Evolutionary conservation across 1,140 invertebrate genomes (phyloP).

Genomic region (Drosophila bocqueti): DNA sequence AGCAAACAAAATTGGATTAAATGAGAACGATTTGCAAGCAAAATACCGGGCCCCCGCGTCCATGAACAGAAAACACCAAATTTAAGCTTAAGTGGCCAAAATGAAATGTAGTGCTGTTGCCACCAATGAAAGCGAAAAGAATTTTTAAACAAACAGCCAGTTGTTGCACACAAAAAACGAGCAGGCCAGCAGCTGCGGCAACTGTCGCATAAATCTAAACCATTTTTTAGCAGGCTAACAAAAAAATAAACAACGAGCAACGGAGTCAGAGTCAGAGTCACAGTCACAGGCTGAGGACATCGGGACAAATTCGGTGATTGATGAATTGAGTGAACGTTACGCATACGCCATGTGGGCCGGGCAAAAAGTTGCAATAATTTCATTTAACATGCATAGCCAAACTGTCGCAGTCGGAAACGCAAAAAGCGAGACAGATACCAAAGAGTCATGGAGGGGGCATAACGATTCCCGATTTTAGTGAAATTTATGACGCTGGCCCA

Average conservation of each 20-base stretch:
- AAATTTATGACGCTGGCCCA: conserved; percentile 73
- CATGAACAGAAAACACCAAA: conserved; percentile 21
- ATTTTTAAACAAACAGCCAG: conserved; percentile 17
- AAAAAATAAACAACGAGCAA: conserved; percentile 45
- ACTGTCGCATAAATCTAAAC: conserved; percentile 66
- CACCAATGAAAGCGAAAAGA: conserved; percentile 23
- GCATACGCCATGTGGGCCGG: conserved; percentile 62
- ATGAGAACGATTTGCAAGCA: conserved; percentile 43
- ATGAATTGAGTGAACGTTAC: conserved; percentile 68
- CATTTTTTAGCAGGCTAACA: conserved; percentile 46
- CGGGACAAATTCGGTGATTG: conserved; percentile 58
- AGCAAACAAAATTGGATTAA: conserved; percentile 49
- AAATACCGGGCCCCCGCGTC: conserved; percentile 17
- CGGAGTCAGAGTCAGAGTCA: not conserved
- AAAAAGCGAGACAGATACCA: conserved; percentile 24
- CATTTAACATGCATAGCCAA: conserved; percentile 76
- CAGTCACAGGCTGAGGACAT: conserved; percentile 32
- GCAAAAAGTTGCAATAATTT: conserved; percentile 73
- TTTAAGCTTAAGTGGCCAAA: conserved; percentile 55
- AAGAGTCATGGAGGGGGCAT: conserved; percentile 1
- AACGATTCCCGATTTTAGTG: conserved; percentile 44
- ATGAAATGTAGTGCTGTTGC: conserved; percentile 26
- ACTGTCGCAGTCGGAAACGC: conserved; percentile 38
- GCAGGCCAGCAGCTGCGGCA: conserved; percentile 24
- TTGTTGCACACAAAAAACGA: conserved; percentile 11